Evolutionary conservation across 2,113 vertebrate genomes (phyloP).

Genomic region (Eudyptes chrysolophus): DNA sequence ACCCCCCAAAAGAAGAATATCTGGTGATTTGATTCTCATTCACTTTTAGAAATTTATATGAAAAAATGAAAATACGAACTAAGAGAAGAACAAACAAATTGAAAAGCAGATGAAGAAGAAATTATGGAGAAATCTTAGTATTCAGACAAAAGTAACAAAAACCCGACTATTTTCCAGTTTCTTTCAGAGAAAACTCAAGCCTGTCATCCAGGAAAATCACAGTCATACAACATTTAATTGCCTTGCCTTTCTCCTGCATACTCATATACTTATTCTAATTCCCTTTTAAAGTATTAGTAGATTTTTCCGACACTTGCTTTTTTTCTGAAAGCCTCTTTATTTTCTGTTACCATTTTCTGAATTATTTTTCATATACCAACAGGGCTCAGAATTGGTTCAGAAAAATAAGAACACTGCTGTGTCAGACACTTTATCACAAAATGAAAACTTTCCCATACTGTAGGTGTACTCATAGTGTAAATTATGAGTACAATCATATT

Average conservation of each 20-base stretch:
- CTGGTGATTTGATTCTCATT: not conserved
- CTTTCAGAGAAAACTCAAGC: not conserved
- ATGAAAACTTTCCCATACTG: not conserved
- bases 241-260: not conserved
- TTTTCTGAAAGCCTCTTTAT: not conserved
- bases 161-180: not conserved
- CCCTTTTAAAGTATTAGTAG: not conserved
- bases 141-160: not conserved
- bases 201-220: not conserved
- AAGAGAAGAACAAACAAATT: not conserved
- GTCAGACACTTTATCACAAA: not conserved
- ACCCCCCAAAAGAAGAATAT: not conserved
- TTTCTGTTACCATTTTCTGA: not conserved
- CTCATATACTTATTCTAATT: not conserved
- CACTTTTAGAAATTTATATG: not conserved
- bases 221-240: not conserved
- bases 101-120: not conserved
- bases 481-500: not conserved
- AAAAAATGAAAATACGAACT: not conserved
- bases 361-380: not conserved
- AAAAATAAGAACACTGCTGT: not conserved
- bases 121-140: not conserved
- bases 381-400: not conserved
- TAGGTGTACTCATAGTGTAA: not conserved
- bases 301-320: not conserved